Percentiles rank a stretch among this genome's conserved stretches.
Conservation (phyloP, 2,888 invertebrate species). For the Synergus itoensis region DNA sequence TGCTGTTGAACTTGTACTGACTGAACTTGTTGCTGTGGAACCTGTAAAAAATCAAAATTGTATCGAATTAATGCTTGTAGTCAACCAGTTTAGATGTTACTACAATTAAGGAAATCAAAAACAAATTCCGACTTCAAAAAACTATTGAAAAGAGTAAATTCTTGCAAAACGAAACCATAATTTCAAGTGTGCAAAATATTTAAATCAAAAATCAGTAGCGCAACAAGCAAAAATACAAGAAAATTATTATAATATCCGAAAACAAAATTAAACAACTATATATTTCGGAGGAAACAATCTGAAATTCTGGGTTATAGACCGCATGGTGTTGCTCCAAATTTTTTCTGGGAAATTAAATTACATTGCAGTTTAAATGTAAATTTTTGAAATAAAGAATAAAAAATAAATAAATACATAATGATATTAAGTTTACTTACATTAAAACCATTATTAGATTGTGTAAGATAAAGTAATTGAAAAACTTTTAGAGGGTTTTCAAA, state of each 20-base stretch:
- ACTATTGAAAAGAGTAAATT: not conserved
- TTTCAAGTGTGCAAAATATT: no score
- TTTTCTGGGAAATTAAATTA: not conserved
- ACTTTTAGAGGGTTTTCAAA: conserved; percentile 24
- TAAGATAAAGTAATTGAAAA: conserved; percentile 1
- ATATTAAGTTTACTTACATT: not conserved
- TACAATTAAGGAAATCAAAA: not conserved
- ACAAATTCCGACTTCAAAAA: not conserved
- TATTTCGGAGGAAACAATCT: not conserved
- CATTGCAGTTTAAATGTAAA: not conserved
- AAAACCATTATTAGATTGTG: not conserved
- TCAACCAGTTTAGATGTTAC: not conserved
- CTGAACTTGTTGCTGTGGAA: conserved; percentile 70
- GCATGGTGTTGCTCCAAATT: not conserved
- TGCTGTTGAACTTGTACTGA: conserved; percentile 69
- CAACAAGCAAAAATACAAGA: not conserved
- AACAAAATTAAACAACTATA: not conserved
- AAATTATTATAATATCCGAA: not conserved
- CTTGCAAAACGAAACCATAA: not conserved
- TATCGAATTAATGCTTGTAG: not conserved
- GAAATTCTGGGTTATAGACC: not conserved
- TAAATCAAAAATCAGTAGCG: not conserved
- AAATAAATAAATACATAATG: not conserved
- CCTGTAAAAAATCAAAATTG: conserved; percentile 54
- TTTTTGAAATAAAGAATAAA: not conserved